phyloP scores from a whole-genome alignment of 2,797 vertebrate genomes.

The Anas bahamensis region DNA sequence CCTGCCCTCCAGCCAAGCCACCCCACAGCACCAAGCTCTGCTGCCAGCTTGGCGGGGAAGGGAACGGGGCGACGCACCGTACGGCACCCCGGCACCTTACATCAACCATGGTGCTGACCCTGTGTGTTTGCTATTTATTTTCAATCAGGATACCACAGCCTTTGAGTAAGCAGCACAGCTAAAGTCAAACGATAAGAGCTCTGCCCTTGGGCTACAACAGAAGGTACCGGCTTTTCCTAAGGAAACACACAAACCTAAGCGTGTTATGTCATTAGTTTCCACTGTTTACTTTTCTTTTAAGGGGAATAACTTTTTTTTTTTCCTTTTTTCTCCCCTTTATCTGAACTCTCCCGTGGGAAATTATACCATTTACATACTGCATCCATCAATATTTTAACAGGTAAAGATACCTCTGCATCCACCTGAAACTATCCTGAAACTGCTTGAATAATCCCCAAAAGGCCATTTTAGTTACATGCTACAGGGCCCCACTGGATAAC shows the following conservation, averaged over 20 bases:
- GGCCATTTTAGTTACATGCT: not conserved
- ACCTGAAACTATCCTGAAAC: not conserved
- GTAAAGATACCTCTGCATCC: not conserved
- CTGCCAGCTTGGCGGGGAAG: not conserved
- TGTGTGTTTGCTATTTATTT: not conserved
- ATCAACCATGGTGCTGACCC: not conserved
- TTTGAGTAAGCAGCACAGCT: not conserved
- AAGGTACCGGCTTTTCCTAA: not conserved
- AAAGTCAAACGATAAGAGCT: not conserved
- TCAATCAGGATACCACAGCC: fast-evolving
- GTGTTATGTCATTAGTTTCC: not conserved
- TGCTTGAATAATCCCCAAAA: not conserved
- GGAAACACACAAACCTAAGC: not conserved
- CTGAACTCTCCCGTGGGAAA: not conserved
- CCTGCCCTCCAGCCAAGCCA: not conserved
- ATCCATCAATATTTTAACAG: not conserved
- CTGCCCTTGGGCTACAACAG: not conserved
- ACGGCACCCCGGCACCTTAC: not conserved
- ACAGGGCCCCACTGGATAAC: not conserved
- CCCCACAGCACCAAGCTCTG: not conserved
- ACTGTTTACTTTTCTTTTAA: not conserved
- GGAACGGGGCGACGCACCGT: not conserved
- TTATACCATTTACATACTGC: not conserved
- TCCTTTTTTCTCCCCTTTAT: not conserved
- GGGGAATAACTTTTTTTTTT: not conserved